Percentiles rank a stretch among this genome's conserved stretches.
These are phyloP conservation scores for Trematomus bernacchii DNA, from an alignment of 2,797 vertebrate genomes.

Conservation along the genomic window DNA sequence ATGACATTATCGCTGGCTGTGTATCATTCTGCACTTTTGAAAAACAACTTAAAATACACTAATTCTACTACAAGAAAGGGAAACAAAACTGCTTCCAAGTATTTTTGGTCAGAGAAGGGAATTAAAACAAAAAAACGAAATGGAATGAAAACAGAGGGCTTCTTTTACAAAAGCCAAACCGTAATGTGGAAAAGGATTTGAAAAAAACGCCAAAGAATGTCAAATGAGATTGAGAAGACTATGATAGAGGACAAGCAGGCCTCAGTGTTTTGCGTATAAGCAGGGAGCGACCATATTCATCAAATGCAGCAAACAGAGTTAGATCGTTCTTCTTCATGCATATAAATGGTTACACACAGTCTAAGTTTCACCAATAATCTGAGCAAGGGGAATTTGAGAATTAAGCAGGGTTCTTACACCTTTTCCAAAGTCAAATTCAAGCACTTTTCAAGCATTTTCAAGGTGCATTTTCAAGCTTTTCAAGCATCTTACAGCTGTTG, in stretches of 20 bases:
- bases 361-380: slow-evolving; percentile 12
- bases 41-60: background rate
- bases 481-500: too few species aligned
- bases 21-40: slow-evolving; percentile 5
- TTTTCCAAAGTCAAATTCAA: too few species aligned
- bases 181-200: slow-evolving; percentile 17
- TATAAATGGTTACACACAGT: slow-evolving; percentile 23
- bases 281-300: slow-evolving; percentile 2
- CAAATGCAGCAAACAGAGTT: background rate
- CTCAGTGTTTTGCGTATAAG: background rate
- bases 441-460: too few species aligned
- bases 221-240: slow-evolving; percentile 25
- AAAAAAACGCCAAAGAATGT: slow-evolving; percentile 33
- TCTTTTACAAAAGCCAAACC: slow-evolving; percentile 16
- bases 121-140: slow-evolving; percentile 1
- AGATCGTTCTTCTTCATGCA: slow-evolving; percentile 8
- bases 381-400: slow-evolving; percentile 4
- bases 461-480: too few species aligned
- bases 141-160: slow-evolving; percentile 7
- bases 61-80: background rate
- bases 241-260: background rate
- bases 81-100: slow-evolving; percentile 18
- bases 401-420: too few species aligned
- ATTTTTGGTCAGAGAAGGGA: slow-evolving; percentile 1
- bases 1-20: background rate